Conservation (phyloP, 2,888 invertebrate species). For the Crossocerus cetratus region DNA sequence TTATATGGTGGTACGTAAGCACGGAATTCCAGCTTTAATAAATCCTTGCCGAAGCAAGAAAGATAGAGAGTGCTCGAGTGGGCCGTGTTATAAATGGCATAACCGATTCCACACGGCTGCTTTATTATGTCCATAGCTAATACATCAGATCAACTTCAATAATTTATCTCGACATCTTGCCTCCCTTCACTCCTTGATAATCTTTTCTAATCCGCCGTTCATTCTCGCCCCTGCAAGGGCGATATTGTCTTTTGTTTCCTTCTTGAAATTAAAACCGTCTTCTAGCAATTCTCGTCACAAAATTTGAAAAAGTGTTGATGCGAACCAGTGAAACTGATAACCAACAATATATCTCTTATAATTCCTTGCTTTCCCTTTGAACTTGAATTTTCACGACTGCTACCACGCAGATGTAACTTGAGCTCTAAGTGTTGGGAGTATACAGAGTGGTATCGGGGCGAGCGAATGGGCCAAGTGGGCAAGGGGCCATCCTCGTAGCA, state of each 20-base stretch:
- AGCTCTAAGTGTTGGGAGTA: slow-evolving; percentile 2
- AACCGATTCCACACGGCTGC: not conserved
- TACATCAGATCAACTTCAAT: not conserved
- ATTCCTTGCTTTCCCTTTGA: not conserved
- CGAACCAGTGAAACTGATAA: too few relatives aligned
- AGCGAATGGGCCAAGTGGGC: slow-evolving; percentile 3
- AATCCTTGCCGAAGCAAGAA: not conserved
- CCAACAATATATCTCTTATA: too few relatives aligned
- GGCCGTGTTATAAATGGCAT: slow-evolving; percentile 3
- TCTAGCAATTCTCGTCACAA: too few relatives aligned
- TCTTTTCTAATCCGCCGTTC: too few relatives aligned
- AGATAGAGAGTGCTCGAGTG: not conserved
- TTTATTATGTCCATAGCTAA: slow-evolving; percentile 5
- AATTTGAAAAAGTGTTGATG: too few relatives aligned
- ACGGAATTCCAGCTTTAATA: slow-evolving; percentile 14
- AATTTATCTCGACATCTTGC: too few relatives aligned
- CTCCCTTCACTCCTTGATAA: too few relatives aligned
- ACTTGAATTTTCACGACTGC: not conserved
- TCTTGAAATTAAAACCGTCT: too few relatives aligned
- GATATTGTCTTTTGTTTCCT: too few relatives aligned
- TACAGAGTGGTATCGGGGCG: slow-evolving; percentile 25
- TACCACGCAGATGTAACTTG: slow-evolving; percentile 9
- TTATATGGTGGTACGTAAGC: not conserved
- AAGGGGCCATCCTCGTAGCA: slow-evolving; percentile 18
- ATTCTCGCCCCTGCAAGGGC: too few relatives aligned